Evolutionary conservation across 2,888 invertebrate genomes (phyloP).

Genomic region (Torymus auratus): DNA sequence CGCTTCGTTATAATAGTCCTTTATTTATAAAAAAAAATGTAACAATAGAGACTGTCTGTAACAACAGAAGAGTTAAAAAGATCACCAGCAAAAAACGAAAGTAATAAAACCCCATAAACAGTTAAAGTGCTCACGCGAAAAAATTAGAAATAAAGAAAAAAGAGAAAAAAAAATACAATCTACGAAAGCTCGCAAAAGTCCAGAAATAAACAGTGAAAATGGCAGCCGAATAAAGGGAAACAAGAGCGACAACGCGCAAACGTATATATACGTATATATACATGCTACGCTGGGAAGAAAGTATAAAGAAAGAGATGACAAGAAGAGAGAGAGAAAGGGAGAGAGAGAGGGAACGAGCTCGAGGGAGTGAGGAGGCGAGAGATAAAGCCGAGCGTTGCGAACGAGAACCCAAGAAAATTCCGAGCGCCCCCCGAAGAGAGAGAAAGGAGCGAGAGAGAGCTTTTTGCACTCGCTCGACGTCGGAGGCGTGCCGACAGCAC

Average conservation of each 20-base stretch:
- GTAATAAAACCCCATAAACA: no score
- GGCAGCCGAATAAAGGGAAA: slow-evolving; percentile 15
- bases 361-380: no score
- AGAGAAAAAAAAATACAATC: slow-evolving; percentile 1
- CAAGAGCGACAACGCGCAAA: background rate
- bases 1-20: no score
- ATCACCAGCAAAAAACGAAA: no score
- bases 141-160: slow-evolving; percentile 16
- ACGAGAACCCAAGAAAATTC: slow-evolving; percentile 18
- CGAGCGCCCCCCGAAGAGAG: background rate
- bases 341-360: no score
- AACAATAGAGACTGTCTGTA: no score
- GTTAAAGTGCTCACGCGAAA: background rate
- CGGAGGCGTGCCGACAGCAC: slow-evolving; percentile 46
- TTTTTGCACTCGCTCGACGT: slow-evolving; percentile 2
- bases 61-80: no score
- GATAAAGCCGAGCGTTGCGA: background rate
- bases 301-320: background rate
- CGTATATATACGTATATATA: background rate
- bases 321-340: background rate
- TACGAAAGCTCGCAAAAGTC: background rate
- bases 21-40: no score
- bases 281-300: background rate
- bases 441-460: background rate
- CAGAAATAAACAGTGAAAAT: slow-evolving; percentile 31